Evolutionary conservation across 2,888 invertebrate species (phyloP), one percentile per base, ranked within the genome.

Genomic region (Gari tellinella): DNA sequence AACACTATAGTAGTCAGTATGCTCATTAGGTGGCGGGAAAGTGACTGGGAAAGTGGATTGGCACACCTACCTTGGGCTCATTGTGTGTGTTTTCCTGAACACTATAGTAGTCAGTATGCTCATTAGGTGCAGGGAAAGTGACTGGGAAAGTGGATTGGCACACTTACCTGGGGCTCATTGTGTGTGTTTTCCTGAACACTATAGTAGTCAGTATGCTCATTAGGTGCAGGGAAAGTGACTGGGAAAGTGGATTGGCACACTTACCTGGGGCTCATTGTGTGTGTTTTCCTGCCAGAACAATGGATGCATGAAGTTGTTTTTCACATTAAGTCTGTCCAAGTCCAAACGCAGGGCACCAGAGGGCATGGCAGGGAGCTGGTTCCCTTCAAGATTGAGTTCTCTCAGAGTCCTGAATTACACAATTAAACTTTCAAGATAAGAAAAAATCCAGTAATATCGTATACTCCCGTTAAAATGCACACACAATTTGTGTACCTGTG

Each of bases 251-350:
- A 43, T 3, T 5, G 19, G 14, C 14, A 19, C 8, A 41, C 43
- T 38, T 79, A 90, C 90, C 88, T 89, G 91, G n/a, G 89, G 88
- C 31, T 85, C 75, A 72, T 88, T 87, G 26, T 76, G 77, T 8
- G 85, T 88, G 67, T 85, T 84, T 45, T 90, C 90, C 41, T 85
- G 84, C 91, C 91, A 91, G 72, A 91, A 90, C 31, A 91, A 75
- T 7, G 91, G 91, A 76, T 91, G 91, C 90, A 91, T 90, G 78
- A 88, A 89, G 77, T 91, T 91, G 76, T 91, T 91, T 52, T 85
- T 80, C 49, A 91, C 89, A 69, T 86, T 84, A 1, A 91, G 73
- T 31, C 80, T 73, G 14, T 80, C 75, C 26, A 91, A 81, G 48
- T 84, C 80, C 10, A 84, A 74, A 43, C 87, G 81, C 46, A 84